Conservation (phyloP, 1,140 invertebrate genomes). For the Drosophila nannoptera region DNA sequence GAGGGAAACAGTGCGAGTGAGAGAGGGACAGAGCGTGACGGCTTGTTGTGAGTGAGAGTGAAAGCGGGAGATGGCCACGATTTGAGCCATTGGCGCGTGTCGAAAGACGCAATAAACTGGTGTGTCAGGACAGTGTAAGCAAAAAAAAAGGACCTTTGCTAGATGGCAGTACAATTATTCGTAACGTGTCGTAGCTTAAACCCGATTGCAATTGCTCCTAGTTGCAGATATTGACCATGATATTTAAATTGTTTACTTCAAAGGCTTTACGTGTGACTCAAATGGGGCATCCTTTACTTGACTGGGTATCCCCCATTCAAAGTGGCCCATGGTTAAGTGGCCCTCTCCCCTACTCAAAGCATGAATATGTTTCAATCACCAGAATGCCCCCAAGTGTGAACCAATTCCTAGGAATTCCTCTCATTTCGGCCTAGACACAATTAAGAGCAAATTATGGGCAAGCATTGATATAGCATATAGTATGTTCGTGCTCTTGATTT, state of each 20-base stretch:
- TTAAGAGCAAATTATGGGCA: conserved; percentile 32
- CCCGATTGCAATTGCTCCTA: not conserved
- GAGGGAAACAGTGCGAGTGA: not conserved
- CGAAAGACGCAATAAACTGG: conserved; percentile 61
- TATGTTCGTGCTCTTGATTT: conserved; percentile 32
- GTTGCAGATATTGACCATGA: too few relatives aligned
- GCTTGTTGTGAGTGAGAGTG: not conserved
- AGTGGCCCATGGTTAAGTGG: too few relatives aligned
- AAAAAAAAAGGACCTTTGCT: conserved; percentile 9
- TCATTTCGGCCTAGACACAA: conserved; percentile 9
- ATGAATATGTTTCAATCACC: not conserved
- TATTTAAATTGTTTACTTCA: too few relatives aligned
- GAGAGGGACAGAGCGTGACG: too few relatives aligned
- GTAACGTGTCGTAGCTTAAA: conserved; percentile 24
- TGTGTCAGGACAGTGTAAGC: conserved; percentile 30
- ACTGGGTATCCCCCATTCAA: too few relatives aligned
- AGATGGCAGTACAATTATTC: conserved; percentile 19
- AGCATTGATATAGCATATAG: conserved; percentile 29
- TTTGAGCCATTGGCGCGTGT: conserved; percentile 64
- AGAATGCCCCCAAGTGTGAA: too few relatives aligned
- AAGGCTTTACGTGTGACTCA: too few relatives aligned
- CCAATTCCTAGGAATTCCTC: too few relatives aligned
- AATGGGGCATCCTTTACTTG: too few relatives aligned
- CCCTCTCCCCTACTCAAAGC: too few relatives aligned
- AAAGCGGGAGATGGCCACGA: conserved; percentile 19